Evolutionary conservation across 2,888 invertebrate species (phyloP).

Genomic region (Ochropacha duplaris): DNA sequence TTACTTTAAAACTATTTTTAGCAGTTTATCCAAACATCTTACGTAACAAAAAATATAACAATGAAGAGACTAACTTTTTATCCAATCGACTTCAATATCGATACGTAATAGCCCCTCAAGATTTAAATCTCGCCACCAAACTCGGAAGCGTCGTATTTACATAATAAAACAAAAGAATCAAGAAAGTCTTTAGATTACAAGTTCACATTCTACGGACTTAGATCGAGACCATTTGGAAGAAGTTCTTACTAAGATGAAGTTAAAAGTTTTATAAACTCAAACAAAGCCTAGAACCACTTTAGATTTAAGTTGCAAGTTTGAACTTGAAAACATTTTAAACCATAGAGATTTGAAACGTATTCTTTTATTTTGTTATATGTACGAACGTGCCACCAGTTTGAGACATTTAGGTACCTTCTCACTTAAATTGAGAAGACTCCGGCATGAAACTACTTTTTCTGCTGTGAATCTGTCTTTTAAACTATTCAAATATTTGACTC

Average conservation of each 20-base stretch:
- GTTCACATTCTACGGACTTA: conserved; percentile 25
- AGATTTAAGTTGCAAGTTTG: not conserved
- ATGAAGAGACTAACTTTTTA: not conserved
- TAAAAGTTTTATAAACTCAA: not conserved
- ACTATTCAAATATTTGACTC: too few species aligned
- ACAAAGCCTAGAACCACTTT: not conserved
- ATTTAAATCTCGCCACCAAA: conserved; percentile 34
- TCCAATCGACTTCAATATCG: conserved; percentile 10
- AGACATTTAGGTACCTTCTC: too few species aligned
- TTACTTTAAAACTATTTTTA: too few species aligned
- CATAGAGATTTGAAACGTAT: too few species aligned
- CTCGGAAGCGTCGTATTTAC: conserved; percentile 38
- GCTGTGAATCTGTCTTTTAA: too few species aligned
- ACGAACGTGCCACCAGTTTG: too few species aligned
- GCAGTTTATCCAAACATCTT: too few species aligned
- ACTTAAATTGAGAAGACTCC: too few species aligned
- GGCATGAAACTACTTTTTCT: too few species aligned
- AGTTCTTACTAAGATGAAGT: not conserved
- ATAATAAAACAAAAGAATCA: conserved; percentile 48
- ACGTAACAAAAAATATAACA: not conserved
- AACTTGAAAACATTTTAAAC: not conserved
- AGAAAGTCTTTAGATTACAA: conserved; percentile 25
- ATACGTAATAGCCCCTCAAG: conserved; percentile 27
- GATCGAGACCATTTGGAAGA: conserved; percentile 11
- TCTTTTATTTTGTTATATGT: too few species aligned